phyloP scores from a whole-genome alignment of 2,113 vertebrate species.

The Pelecanus crispus region DNA sequence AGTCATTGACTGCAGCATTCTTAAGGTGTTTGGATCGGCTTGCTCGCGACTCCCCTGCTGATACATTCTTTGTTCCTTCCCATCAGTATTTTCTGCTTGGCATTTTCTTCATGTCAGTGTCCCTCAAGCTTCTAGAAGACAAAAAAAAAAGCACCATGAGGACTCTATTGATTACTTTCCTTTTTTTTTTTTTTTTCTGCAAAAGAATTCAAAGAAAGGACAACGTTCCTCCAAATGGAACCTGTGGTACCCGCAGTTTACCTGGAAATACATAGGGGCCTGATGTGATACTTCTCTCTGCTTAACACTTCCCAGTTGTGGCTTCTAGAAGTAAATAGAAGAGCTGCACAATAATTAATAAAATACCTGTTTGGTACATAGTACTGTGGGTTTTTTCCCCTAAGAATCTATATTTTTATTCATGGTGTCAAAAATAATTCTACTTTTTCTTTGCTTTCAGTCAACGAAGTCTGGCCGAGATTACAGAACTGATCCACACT shows the following conservation, averaged over 20 bases:
- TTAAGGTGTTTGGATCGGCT: neutral
- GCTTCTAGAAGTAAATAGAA: neutral
- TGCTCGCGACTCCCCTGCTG: neutral
- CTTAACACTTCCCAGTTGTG: neutral
- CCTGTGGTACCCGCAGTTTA: neutral
- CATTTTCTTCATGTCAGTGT: conserved; percentile 24
- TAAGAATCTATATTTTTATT: neutral
- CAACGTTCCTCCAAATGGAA: neutral
- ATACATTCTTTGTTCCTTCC: conserved; percentile 6
- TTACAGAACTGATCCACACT: conserved; percentile 94
- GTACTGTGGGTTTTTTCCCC: neutral
- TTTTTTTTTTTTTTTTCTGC: conserved; percentile 9
- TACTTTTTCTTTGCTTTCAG: conserved; percentile 70
- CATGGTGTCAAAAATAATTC: neutral
- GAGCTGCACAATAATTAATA: neutral
- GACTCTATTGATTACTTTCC: neutral
- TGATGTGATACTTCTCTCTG: neutral
- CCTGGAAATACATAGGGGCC: neutral
- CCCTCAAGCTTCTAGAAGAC: conserved; percentile 9
- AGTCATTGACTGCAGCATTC: neutral
- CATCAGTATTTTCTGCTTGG: neutral
- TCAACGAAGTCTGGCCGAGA: conserved; percentile 95
- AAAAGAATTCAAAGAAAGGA: neutral
- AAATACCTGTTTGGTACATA: neutral
- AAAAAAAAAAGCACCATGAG: neutral